A percentile compares a stretch with the other conserved stretches of the same genome.
Conservation (phyloP, 2,113 vertebrate genomes). For the Spea multiplicata region DNA sequence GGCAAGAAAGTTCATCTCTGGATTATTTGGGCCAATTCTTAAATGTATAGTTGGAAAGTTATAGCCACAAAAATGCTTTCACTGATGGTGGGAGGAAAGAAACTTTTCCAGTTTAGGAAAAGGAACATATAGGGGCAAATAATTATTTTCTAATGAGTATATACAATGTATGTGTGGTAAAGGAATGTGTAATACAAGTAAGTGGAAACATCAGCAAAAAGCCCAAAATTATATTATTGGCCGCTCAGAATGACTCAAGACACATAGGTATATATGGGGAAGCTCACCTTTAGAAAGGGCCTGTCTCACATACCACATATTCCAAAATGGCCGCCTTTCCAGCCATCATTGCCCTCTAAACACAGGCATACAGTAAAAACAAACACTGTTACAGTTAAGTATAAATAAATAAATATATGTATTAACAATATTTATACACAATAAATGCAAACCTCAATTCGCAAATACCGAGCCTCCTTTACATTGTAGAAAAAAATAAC, state of each 20-base stretch:
- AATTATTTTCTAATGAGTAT: too few relatives aligned
- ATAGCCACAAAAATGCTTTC: too few relatives aligned
- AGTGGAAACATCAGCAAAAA: neutral
- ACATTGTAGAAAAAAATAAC: too few relatives aligned
- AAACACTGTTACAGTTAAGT: neutral
- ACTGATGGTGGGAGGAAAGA: too few relatives aligned
- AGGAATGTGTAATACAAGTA: neutral
- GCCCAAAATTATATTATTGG: neutral
- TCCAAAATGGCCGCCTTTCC: neutral
- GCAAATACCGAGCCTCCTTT: too few relatives aligned
- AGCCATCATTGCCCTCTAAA: neutral
- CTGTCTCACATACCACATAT: neutral
- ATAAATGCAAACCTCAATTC: neutral
- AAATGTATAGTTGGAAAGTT: too few relatives aligned
- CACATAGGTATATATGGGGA: neutral
- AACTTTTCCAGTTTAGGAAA: too few relatives aligned
- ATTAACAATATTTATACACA: constrained; percentile 9
- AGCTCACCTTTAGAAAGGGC: neutral
- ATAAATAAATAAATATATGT: constrained; percentile 14
- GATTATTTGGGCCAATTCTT: too few relatives aligned
- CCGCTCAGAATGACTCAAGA: neutral
- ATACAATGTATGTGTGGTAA: constrained; percentile 49
- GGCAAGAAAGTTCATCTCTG: too few relatives aligned
- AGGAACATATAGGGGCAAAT: too few relatives aligned
- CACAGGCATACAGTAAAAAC: neutral